A percentile compares a stretch with the other conserved stretches of the same genome.
Conservation (phyloP, 2,113 vertebrate species). For the Caranx melampygus region DNA sequence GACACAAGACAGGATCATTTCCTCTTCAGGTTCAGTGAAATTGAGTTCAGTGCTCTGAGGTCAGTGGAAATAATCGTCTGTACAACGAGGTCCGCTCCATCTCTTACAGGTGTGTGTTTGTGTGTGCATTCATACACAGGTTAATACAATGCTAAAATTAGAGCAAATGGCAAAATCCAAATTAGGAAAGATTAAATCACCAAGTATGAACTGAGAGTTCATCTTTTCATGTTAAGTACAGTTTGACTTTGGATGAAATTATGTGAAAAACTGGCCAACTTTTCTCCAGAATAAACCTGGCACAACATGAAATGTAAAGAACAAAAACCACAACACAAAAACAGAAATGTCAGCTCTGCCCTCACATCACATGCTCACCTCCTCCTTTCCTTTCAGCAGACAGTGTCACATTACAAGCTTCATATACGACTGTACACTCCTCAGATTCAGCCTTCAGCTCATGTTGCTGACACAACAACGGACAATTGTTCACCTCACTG, state of each 20-base stretch:
- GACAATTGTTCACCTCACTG: neutral
- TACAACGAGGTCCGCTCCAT: constrained; percentile 23
- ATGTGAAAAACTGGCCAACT: neutral
- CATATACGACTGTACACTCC: neutral
- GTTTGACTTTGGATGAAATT: neutral
- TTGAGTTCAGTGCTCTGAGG: constrained; percentile 38
- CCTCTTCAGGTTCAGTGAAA: constrained; percentile 35
- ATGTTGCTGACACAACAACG: constrained; percentile 33
- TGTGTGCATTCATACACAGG: constrained; percentile 1
- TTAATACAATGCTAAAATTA: neutral
- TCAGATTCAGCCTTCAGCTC: constrained; percentile 11
- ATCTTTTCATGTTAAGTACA: neutral
- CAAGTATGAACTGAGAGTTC: neutral
- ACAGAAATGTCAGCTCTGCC: neutral
- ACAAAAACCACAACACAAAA: neutral
- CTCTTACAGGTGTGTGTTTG: constrained; percentile 10
- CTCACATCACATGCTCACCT: neutral
- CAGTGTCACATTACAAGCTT: constrained; percentile 46
- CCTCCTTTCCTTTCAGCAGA: constrained; percentile 13
- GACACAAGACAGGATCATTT: constrained; percentile 22
- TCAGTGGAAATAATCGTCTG: constrained; percentile 28
- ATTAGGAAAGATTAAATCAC: neutral
- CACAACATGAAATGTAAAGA: neutral
- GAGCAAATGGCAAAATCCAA: neutral
- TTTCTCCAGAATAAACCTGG: neutral